These are phyloP conservation scores for Drosophila equinoxialis DNA, from an alignment of 1,140 invertebrate genomes.

Conservation along the genomic window DNA sequence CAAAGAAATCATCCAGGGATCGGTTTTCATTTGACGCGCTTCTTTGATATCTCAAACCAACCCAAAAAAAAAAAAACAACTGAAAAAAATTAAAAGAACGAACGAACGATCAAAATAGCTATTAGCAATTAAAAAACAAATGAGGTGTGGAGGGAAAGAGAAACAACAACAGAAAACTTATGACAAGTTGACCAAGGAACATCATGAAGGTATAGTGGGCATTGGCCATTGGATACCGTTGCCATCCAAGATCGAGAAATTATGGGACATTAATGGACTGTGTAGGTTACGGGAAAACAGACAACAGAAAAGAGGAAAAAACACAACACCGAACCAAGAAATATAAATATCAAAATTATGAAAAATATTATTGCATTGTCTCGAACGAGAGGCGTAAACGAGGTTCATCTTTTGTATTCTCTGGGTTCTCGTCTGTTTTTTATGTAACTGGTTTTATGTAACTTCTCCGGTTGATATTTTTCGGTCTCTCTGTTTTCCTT, in stretches of 20 bases:
- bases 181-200: constrained; percentile 62
- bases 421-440: constrained; percentile 33
- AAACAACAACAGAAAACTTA: constrained; percentile 36
- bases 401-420: constrained; percentile 44
- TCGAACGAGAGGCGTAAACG: constrained; percentile 48
- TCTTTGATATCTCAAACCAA: constrained; percentile 49
- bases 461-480: constrained; percentile 45
- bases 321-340: constrained; percentile 23
- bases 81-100: neutral
- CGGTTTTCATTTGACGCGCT: constrained; percentile 79
- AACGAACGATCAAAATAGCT: constrained; percentile 71
- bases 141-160: neutral
- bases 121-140: constrained; percentile 71
- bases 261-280: constrained; percentile 79
- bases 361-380: constrained; percentile 80
- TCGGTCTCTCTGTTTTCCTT: constrained; percentile 17
- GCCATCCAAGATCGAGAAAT: constrained; percentile 54
- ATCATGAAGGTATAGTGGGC: neutral
- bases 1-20: constrained; percentile 54
- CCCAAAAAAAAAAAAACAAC: neutral
- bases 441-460: constrained; percentile 75
- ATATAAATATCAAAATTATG: constrained; percentile 64
- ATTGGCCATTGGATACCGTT: constrained; percentile 28
- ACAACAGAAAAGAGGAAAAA: constrained; percentile 24
- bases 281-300: constrained; percentile 45